phyloP scores from a whole-genome alignment of 2,888 invertebrate species.

The Xylophagus ater region DNA sequence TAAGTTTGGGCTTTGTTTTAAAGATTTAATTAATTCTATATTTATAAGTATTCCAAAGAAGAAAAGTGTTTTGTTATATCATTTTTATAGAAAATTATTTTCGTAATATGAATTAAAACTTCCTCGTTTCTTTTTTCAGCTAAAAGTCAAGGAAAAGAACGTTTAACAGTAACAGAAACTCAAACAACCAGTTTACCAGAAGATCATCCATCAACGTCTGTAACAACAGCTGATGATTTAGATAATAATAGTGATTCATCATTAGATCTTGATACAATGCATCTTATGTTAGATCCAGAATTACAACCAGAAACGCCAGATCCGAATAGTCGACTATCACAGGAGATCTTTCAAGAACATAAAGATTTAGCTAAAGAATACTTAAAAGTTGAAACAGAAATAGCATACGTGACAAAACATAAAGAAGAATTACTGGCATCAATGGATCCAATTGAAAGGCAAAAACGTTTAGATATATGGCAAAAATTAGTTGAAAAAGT shows the following conservation, averaged over 20 bases:
- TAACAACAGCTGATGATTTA: not conserved
- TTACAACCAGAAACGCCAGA: conserved; percentile 77
- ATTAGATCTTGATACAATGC: conserved; percentile 54
- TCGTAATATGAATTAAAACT: not conserved
- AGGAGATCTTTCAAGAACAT: conserved; percentile 79
- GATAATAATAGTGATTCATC: conserved; percentile 34
- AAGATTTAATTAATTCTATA: too few relatives aligned
- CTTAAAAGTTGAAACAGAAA: conserved; percentile 76
- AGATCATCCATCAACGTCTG: conserved; percentile 3
- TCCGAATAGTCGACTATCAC: conserved; percentile 61
- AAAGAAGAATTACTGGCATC: conserved; percentile 58
- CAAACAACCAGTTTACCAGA: conserved; percentile 22
- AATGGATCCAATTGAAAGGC: conserved; percentile 32
- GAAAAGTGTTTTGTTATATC: too few relatives aligned
- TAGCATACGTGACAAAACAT: conserved; percentile 67
- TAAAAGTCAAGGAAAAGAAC: conserved; percentile 38
- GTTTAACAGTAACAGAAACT: conserved; percentile 35
- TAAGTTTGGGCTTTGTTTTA: too few relatives aligned
- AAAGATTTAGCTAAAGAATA: conserved; percentile 80
- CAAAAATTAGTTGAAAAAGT: conserved; percentile 37
- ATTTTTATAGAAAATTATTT: too few relatives aligned
- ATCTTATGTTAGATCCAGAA: conserved; percentile 69
- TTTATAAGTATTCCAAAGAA: too few relatives aligned
- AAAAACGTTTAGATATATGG: conserved; percentile 31
- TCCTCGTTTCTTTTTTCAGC: conserved; percentile 23